Evolutionary conservation across 2,888 invertebrate species (phyloP), one percentile per base, ranked within the genome.

Genomic region (Phlogophora meticulosa): DNA sequence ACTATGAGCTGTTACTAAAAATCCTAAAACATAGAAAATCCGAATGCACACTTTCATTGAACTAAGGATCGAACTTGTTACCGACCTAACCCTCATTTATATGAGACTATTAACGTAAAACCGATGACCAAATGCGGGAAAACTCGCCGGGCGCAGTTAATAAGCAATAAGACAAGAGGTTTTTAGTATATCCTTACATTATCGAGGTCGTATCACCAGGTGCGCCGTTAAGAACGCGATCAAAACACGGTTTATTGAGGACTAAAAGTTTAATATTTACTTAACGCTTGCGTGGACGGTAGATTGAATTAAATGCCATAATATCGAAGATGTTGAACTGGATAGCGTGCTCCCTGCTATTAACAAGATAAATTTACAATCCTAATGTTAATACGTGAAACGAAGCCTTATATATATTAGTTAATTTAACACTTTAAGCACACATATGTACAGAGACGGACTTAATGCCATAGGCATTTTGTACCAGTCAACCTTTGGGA

Each of bases 231-330:
- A n/a, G 2, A 43, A 55, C 13, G 15, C 48, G 15, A 61, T 55
- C 22, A 49, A 42, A 51, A 51, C 10, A 71, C 7, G 15, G 49
- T 62, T 59, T 62, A 61, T 70, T 2, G 48, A 52, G 20, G 17
- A 13, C 34, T 60, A 53, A 70, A 69, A 60, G 7, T 53, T 68
- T 69, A 69, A 40, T 70, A 55, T 45, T 49, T 24, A 38, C 43
- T 36, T 42, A 32, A 43, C 17, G 22, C 43, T 43, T 20, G 22
- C n/a, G 11, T 3, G 28, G 28, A 28, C 28, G 28, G 4, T 28
- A n/a, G 10, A 49, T 36, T 43, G 9, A 51, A 57, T 22, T 67
- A 38, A 43, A 66, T 48, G 15, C 10, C 20, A n/a, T 34, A 22
- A 9, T 48, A 24, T 49, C 51, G 17, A n/a, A 32, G 32, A 46